Percentiles rank a stretch among this genome's conserved stretches.
Evolutionary conservation across 2,888 invertebrate species (phyloP).

Genomic region (Rhopalosiphum nymphaeae): DNA sequence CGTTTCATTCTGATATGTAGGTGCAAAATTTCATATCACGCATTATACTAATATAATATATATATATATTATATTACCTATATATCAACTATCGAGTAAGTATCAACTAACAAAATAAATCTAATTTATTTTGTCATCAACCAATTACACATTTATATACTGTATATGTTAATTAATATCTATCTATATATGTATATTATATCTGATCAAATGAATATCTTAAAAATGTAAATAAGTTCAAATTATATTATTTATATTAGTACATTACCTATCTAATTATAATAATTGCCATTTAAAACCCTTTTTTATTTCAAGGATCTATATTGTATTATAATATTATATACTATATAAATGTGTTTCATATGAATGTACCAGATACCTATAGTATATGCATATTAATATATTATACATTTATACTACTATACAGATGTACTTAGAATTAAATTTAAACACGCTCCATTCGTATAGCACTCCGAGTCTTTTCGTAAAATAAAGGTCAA

Average conservation of each 20-base stretch:
- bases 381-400: not conserved
- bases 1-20: not conserved
- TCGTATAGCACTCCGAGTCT: not conserved
- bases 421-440: conserved; percentile 3
- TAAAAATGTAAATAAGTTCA: not conserved
- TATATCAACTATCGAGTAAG: not conserved
- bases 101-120: not conserved
- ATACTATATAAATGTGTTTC: not conserved
- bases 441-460: not conserved
- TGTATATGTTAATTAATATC: not conserved
- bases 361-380: not conserved
- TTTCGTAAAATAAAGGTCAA: conserved; percentile 1
- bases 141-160: not conserved
- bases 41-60: not conserved
- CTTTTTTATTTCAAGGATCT: not conserved
- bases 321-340: not conserved
- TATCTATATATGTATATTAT: not conserved
- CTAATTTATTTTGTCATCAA: not conserved
- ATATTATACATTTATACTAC: conserved; percentile 14
- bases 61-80: no score
- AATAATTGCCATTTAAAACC: not conserved
- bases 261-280: not conserved
- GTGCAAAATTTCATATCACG: not conserved
- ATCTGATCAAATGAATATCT: not conserved
- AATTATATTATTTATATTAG: not conserved